Evolutionary conservation across 2,797 vertebrate species (phyloP).

Genomic region (Zenarchopterus dispar): DNA sequence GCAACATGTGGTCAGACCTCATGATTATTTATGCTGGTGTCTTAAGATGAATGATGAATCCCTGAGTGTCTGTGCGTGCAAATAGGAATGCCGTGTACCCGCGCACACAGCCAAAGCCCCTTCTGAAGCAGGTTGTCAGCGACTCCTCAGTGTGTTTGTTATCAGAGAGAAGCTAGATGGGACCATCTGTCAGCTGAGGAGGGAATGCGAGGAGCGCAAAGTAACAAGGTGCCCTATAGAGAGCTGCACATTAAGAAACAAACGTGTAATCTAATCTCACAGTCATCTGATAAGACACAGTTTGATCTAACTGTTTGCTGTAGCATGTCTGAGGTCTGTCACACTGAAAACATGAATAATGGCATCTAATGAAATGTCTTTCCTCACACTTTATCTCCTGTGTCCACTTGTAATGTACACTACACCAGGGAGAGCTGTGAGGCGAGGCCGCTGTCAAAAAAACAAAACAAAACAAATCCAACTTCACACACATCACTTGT

Average conservation of each 20-base stretch:
- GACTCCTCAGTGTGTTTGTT: constrained; percentile 75
- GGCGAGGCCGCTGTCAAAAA: constrained; percentile 8
- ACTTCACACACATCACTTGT: neutral
- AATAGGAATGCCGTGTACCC: constrained; percentile 32
- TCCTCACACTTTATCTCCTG: constrained; percentile 15
- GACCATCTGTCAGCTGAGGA: constrained; percentile 68
- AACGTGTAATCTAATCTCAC: constrained; percentile 40
- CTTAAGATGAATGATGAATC: constrained; percentile 75
- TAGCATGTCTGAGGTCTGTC: constrained; percentile 12
- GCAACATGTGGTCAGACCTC: constrained; percentile 61
- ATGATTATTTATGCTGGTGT: constrained; percentile 80
- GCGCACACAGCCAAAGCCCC: constrained; percentile 32
- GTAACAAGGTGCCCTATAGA: constrained; percentile 44
- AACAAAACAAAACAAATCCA: too few species aligned
- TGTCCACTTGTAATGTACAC: constrained; percentile 27
- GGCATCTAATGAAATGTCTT: constrained; percentile 10
- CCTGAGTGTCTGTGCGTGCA: constrained; percentile 36
- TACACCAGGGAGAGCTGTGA: constrained; percentile 1
- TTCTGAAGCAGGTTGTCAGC: constrained; percentile 70
- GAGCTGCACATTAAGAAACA: constrained; percentile 30
- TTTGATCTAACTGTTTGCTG: neutral
- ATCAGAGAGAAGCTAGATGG: constrained; percentile 66
- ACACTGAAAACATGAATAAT: constrained; percentile 22
- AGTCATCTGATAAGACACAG: constrained; percentile 25
- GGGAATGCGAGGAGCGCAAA: constrained; percentile 40